Base-by-base conservation (phyloP, 2,888 invertebrate species). In the Nysson spinosus region DNA sequence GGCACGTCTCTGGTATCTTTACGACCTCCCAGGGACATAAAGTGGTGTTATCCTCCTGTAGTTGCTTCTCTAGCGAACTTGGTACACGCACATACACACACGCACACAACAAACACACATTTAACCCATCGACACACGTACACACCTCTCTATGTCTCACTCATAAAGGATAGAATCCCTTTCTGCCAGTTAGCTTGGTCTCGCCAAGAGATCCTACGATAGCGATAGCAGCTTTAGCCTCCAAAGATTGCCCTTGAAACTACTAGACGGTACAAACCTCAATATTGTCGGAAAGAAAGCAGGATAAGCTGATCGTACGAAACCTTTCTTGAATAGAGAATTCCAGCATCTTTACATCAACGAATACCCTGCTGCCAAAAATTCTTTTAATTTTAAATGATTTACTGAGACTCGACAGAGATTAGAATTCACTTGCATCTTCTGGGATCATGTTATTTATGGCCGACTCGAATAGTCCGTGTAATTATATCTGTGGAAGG, bases 11-110 rank as follows among this genome's bases (percentile, higher is more conserved):
- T 37, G 69, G 76, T 83, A 83, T 82, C 83, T 83, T 83, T 82
- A 81, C 77, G 78, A 80, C 76, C 79, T 80, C 72, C 73, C 60
- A 71, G 75, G 76, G 76, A 79, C 81, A 78, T 83, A 81, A 82
- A 83, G 74, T 75, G 76, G 71, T 75, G 78, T 82, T 83, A 83
- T 83, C 81, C 82, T 64, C 58, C 69, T 72, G 69, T 78, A 75
- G 62, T 63, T 58, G 47, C 16, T 56, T 62, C 65, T 32, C 63
- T 20, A 9, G 52, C 7, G 44, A 54, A 56, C 61, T 47, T 47
- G 70, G 46, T 50, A 42, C 35, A 47, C 54, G 39, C 57, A 47
- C 54, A 61, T 50, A 11, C 14, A 14, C 22, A n/a, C 11, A 42
- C 14, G 5, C 39, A 7, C 22, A 30, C 40, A 49, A 54, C 52